Evolutionary conservation across 1,140 invertebrate species (phyloP), one percentile per base, ranked within the genome.

Genomic region (Lasioglossum baleicum): DNA sequence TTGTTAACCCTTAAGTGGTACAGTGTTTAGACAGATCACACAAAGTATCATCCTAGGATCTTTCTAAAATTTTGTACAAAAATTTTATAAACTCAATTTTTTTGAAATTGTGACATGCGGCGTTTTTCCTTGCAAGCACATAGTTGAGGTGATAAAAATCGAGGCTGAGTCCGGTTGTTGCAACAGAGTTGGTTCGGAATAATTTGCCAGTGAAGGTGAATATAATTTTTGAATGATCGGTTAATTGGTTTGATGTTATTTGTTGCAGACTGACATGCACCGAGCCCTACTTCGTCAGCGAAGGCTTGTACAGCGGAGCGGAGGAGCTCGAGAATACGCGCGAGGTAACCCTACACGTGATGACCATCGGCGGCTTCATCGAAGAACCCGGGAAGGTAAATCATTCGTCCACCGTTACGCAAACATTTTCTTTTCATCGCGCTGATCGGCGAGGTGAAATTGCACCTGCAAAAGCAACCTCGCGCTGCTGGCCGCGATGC

Each of bases 281-380:
- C 44, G 95, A 97, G 88, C 95, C 96, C 64, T 98, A 98, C 90
- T 98, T 98, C 90, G 92, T 98, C 20, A 96, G 96, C 82, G 97
- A 98, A 85, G 95, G 95, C 51, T 92, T 97, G 13, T 98, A 96
- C 90, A 93, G 92, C 35, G 87, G 91, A 31, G 90, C 90, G 40
- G 93, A 94, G 82, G 90, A 95, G 20, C 89, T 96, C 22, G 91
- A 93, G 66, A 94, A 95, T 87, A 91, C 88, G 10, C 94, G 93
- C 82, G 90, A 94, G 70, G 89, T 96, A 4, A 93, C 91, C 42
- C 91, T 96, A 20, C 93, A 94, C 67, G 96, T 97, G 20, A 90
- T 95, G 20, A 95, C 95, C 69, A 87, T 96, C 4, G 94, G 94
- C 63, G 77, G 86, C 64, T 91, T 89, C 26, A 87, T 93, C 70